Evolutionary conservation across 2,113 vertebrate species (phyloP).

Genomic region (Prionailurus viverrinus): DNA sequence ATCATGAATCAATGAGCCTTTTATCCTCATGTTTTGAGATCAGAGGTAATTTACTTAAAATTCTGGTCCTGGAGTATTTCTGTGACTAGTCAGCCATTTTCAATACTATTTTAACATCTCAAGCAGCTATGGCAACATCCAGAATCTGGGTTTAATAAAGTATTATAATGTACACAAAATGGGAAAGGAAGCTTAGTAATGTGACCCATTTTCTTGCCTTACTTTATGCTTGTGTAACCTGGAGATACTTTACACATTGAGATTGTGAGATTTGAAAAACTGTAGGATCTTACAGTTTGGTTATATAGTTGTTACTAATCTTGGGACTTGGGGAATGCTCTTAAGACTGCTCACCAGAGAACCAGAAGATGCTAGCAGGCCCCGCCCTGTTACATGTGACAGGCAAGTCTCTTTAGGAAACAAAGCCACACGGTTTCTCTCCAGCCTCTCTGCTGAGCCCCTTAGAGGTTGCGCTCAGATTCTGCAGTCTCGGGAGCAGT

Average conservation of each 20-base stretch:
- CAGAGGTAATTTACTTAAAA: conserved; percentile 56
- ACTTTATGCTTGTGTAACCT: conserved; percentile 57
- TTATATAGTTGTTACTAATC: conserved; percentile 4
- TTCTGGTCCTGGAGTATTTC: conserved; percentile 40
- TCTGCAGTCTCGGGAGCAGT: neutral
- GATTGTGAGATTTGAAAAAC: conserved; percentile 43
- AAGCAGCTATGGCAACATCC: neutral
- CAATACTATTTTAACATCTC: neutral
- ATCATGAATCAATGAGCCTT: neutral
- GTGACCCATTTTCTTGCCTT: conserved; percentile 21
- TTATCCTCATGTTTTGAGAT: conserved; percentile 52
- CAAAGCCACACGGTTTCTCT: neutral
- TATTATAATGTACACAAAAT: neutral
- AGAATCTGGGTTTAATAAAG: conserved; percentile 52
- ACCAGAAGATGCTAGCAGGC: neutral
- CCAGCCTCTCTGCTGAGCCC: neutral
- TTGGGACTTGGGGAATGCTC: conserved; percentile 2
- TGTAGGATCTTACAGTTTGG: neutral
- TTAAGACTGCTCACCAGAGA: conserved; percentile 24
- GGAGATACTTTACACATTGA: conserved; percentile 50
- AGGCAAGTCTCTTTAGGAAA: conserved; percentile 24
- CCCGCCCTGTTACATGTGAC: neutral
- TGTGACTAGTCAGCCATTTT: neutral
- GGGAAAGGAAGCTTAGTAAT: neutral
- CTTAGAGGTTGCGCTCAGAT: neutral